Base-by-base conservation (phyloP, 2,888 invertebrate genomes). In the Dicranocentrus wangi region DNA sequence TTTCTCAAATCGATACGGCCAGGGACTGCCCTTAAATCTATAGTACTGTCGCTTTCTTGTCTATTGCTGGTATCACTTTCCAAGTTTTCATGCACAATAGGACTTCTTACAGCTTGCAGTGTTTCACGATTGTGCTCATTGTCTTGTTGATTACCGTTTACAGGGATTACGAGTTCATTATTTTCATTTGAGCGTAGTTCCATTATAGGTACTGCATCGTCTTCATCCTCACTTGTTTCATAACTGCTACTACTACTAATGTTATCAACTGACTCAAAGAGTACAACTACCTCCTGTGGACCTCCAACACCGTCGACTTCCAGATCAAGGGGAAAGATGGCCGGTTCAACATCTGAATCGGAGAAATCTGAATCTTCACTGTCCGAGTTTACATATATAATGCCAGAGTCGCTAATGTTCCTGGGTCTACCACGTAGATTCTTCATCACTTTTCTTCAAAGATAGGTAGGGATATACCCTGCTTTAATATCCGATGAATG, bases 381-480 rank as follows among this genome's bases (percentile, higher is more conserved):
- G 47, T 80, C 79, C 27, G 72, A 72, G 47, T 80, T 72, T 28
- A 72, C 17, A 60, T 72, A 80, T 21, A 72, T 43, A 10, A 72
- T 72, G 23, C 68, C 79, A 60, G 79, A 63, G n/a, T 68, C 79
- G 43, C 66, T 72, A 55, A 80, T 68, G 66, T 72, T 72, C 42
- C 72, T 55, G 28, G 79, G 79, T 19, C 72, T 63, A 1, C 79
- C 79, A 32, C 79, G 72, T 72, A 80, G 47, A 66, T 58, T 80
- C 79, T 72, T 80, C 79, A 80, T 80, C 42, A 58, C 79, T 72
- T 55, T 39, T n/a, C n/a, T n/a, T n/a, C n/a, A n/a, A n/a, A n/a
- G n/a, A n/a, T n/a, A n/a, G n/a, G n/a, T n/a, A n/a, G n/a, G n/a
- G n/a, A n/a, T n/a, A n/a, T n/a, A n/a, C n/a, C n/a, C n/a, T n/a